phyloP scores from a whole-genome alignment of 2,797 vertebrate genomes.

The Poeciliopsis presidionis region DNA sequence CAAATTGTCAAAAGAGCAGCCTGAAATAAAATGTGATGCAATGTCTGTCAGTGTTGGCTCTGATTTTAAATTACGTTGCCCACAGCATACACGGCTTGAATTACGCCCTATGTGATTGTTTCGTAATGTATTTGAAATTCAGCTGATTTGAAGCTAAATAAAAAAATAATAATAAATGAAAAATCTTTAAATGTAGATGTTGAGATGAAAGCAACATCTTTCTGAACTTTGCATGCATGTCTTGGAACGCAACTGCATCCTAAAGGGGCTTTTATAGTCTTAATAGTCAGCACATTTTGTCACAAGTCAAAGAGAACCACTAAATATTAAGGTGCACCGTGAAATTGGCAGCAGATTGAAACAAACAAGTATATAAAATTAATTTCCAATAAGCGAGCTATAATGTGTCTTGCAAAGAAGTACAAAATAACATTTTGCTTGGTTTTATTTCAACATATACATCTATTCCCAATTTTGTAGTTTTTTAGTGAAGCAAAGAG shows the following conservation, averaged over 20 bases:
- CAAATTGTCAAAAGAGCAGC: slow-evolving; percentile 15
- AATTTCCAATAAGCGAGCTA: not conserved
- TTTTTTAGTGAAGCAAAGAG: not conserved
- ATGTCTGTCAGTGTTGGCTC: not conserved
- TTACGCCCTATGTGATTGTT: slow-evolving; percentile 5
- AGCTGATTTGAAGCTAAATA: not conserved
- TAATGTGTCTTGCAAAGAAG: not conserved
- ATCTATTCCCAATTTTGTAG: not conserved
- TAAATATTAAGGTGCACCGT: not conserved
- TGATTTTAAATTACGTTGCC: slow-evolving; percentile 1
- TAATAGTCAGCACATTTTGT: not conserved
- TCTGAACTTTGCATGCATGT: slow-evolving; percentile 17
- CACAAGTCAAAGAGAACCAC: not conserved
- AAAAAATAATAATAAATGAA: not conserved
- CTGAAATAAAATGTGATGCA: slow-evolving; percentile 16
- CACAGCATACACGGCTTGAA: slow-evolving; percentile 2
- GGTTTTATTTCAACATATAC: not conserved
- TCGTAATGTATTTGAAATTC: not conserved
- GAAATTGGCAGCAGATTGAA: not conserved
- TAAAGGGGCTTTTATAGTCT: slow-evolving; percentile 40
- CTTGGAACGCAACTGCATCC: slow-evolving; percentile 41
- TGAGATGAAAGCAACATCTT: not conserved
- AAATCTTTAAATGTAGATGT: not conserved
- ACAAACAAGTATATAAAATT: not conserved
- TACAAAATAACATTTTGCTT: not conserved